Base-by-base conservation (phyloP, 1,140 invertebrate species). In the Zaprionus vittiger region DNA sequence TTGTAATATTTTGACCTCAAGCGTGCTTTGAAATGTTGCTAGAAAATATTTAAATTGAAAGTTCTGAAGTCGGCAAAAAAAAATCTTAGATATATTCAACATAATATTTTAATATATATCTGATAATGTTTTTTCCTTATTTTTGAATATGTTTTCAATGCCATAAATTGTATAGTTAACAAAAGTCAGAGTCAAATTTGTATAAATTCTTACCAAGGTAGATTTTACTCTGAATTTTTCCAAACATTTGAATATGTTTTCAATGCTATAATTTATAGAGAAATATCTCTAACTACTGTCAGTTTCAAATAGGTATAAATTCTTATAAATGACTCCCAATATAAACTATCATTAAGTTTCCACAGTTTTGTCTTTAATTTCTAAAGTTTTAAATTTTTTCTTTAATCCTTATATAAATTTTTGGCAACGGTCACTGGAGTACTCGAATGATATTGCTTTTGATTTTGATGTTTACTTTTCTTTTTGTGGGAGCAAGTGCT, bases 381-480 rank as follows among this genome's bases (percentile, higher is more conserved):
- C n/a, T 20, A 47, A 38, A 17, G 7, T 47, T n/a, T 17, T 17
- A n/a, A 47, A 17, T 20, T 47, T 17, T 47, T 44, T 7, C n/a
- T n/a, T n/a, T n/a, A 44, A 44, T 44, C n/a, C n/a, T 6, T 44
- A 44, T 44, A 11, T 47, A 4, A 7, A 47, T 17, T 7, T 47
- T 47, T 47, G 4, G 3, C n/a, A 52, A 12, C 20, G 11, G 9
- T 12, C 20, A 14, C 2, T 24, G 20, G 24, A 52, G 20, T 22
- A 52, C 47, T 52, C 20, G 47, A 52, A 22, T 56, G 24, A 56
- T 52, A 56, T 56, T 56, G 24, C 54, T 56, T 31, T 56, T 31
- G 54, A 56, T 31, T 56, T 56, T 56, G n/a, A 56, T 56, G 26
- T 56, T 56, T 56, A 20, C 20, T 24, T 52, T 52, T 31, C 2